phyloP scores from a whole-genome alignment of 1,140 invertebrate species.

The Drosophila bocqueti region DNA sequence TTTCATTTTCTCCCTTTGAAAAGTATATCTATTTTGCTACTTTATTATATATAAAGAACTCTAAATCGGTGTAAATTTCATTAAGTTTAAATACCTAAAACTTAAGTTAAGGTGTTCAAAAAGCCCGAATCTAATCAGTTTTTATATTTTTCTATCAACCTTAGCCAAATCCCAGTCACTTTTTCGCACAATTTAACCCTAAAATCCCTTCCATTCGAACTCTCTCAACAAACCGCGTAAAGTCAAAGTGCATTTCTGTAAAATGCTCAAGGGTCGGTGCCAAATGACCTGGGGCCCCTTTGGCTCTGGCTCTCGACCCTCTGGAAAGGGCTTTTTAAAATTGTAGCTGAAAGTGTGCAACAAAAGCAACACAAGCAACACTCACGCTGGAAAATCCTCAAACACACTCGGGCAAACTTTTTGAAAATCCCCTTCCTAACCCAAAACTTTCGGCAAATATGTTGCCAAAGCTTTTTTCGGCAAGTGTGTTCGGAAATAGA shows the following conservation, averaged over 20 bases:
- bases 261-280: conserved; percentile 12
- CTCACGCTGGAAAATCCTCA: conserved; percentile 8
- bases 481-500: conserved; percentile 35
- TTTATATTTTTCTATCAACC: background rate
- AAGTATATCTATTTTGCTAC: too few species aligned
- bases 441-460: conserved; percentile 49
- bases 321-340: conserved; percentile 32
- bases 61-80: too few species aligned
- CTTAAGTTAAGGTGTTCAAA: too few species aligned
- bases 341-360: conserved; percentile 8
- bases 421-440: conserved; percentile 3
- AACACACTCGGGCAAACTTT: conserved; percentile 33
- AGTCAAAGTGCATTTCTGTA: conserved; percentile 23
- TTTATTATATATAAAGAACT: too few species aligned
- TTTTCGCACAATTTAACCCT: conserved; percentile 12
- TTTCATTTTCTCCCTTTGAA: too few species aligned
- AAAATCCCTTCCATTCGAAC: conserved; percentile 7
- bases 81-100: too few species aligned
- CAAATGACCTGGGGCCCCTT: conserved; percentile 9
- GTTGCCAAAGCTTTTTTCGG: conserved; percentile 45
- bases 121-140: background rate
- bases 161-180: background rate
- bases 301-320: background rate
- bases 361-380: conserved; percentile 45
- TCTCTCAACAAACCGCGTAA: conserved; percentile 14